phyloP scores from a whole-genome alignment of 2,797 vertebrate species.

The Xerus rutilus region DNA sequence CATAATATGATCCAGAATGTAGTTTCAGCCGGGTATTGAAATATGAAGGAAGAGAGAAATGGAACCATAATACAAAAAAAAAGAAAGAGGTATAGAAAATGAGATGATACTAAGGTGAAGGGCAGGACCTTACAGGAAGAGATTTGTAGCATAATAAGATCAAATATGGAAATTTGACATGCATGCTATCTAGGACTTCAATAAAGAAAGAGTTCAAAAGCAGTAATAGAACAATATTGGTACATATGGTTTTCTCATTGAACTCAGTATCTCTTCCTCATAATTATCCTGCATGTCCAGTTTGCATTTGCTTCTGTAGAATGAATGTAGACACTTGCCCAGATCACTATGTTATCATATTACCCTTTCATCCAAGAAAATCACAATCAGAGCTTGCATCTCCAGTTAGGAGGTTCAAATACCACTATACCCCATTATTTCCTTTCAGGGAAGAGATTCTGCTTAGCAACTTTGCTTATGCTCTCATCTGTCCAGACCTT shows the following conservation, averaged over 20 bases:
- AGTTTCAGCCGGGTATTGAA: slow-evolving; percentile 14
- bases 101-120: not conserved
- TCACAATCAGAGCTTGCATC: not conserved
- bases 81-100: slow-evolving; percentile 55
- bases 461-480: not conserved
- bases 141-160: not conserved
- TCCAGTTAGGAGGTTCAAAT: not conserved
- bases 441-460: not conserved
- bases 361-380: not conserved
- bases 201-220: slow-evolving; percentile 50
- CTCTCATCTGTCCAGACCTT: not conserved
- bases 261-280: not conserved
- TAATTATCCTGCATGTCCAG: slow-evolving; percentile 8
- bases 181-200: not conserved
- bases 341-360: not conserved
- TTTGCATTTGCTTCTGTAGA: slow-evolving; percentile 48
- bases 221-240: not conserved
- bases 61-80: slow-evolving; percentile 26
- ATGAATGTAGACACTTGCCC: not conserved
- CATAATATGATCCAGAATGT: not conserved
- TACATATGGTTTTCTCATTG: not conserved
- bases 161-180: not conserved
- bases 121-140: slow-evolving; percentile 13
- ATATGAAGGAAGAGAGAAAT: slow-evolving; percentile 62
- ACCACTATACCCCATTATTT: not conserved